phyloP scores from a whole-genome alignment of 2,888 invertebrate species.

The Mythimna ferrago region DNA sequence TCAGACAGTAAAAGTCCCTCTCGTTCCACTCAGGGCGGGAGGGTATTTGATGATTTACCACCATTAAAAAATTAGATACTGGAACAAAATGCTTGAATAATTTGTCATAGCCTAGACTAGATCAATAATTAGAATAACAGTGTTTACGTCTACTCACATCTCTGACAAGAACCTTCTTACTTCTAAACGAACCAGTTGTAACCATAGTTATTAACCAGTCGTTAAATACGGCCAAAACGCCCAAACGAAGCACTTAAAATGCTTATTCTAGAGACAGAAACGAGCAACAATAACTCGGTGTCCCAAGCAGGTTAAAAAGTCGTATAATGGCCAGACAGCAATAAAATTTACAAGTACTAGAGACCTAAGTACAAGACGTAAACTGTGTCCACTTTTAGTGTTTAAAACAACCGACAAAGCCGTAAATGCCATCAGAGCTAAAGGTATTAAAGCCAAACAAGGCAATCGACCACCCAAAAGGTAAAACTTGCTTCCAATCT shows the following conservation, averaged over 20 bases:
- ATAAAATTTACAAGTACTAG: slow-evolving; percentile 41
- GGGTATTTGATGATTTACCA: too few species aligned
- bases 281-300: slow-evolving; percentile 11
- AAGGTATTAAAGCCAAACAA: slow-evolving; percentile 12
- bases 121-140: neutral
- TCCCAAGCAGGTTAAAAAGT: slow-evolving; percentile 28
- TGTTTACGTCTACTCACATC: neutral
- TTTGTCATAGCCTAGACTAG: neutral
- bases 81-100: too few species aligned
- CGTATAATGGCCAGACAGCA: slow-evolving; percentile 27
- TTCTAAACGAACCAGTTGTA: slow-evolving; percentile 1
- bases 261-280: slow-evolving; percentile 6
- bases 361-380: slow-evolving; percentile 33
- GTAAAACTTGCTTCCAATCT: slow-evolving; percentile 3
- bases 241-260: slow-evolving; percentile 7
- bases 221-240: slow-evolving; percentile 13
- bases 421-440: slow-evolving; percentile 20
- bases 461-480: slow-evolving; percentile 31
- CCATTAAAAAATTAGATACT: neutral
- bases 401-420: slow-evolving; percentile 23
- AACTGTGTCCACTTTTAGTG: slow-evolving; percentile 41
- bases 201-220: slow-evolving; percentile 8
- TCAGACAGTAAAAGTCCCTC: too few species aligned
- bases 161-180: neutral
- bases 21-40: too few species aligned